Evolutionary conservation across 2,113 vertebrate species (phyloP).

Genomic region (Chaetops frenatus): DNA sequence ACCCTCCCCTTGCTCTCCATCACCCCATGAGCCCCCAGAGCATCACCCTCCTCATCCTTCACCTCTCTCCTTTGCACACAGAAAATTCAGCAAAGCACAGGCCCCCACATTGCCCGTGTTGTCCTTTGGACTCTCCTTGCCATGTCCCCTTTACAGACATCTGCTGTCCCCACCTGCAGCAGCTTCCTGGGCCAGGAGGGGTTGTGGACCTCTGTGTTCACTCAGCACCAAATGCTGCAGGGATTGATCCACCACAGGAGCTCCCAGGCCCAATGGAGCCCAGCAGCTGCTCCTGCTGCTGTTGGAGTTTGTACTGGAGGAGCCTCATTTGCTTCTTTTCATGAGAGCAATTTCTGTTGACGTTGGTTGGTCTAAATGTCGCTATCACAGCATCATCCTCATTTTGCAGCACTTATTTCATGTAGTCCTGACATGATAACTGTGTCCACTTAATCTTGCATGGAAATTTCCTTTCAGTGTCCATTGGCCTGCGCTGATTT

Average conservation of each 20-base stretch:
- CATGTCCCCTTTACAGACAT: fast-evolving
- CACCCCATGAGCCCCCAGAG: not conserved
- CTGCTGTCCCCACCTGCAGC: not conserved
- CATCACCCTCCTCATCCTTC: not conserved
- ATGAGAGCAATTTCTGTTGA: not conserved
- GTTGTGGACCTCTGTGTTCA: not conserved
- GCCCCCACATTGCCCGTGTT: fast-evolving
- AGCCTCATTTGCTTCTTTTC: not conserved
- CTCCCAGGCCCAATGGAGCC: not conserved
- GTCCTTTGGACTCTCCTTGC: not conserved
- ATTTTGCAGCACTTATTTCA: constrained; percentile 6
- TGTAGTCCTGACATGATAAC: not conserved
- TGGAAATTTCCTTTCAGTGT: constrained; percentile 19
- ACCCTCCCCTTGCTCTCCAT: not conserved
- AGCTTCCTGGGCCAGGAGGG: not conserved
- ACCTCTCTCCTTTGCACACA: not conserved
- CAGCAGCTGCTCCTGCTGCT: not conserved
- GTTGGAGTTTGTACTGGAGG: not conserved
- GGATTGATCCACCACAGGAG: not conserved
- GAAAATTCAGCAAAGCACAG: not conserved
- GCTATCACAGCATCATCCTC: not conserved
- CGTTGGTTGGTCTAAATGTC: not conserved
- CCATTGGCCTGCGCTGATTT: constrained; percentile 46
- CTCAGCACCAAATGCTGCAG: not conserved
- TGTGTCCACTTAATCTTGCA: constrained; percentile 27